Evolutionary conservation across 2,888 invertebrate genomes (phyloP).

Genomic region (Callinectes sapidus): DNA sequence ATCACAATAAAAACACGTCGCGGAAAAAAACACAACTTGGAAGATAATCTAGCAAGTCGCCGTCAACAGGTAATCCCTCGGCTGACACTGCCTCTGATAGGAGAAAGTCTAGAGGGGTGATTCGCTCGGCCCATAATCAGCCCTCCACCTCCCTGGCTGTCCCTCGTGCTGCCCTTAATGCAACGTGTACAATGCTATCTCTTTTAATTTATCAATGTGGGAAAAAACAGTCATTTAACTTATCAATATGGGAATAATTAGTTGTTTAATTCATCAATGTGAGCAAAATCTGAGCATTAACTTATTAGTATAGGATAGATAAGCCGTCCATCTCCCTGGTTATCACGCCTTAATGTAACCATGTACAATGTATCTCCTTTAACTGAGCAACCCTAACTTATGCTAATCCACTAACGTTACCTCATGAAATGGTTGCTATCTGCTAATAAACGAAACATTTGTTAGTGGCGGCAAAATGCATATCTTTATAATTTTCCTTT

Average conservation of each 20-base stretch:
- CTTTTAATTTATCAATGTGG: no score
- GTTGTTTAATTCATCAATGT: no score
- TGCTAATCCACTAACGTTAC: neutral
- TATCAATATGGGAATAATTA: no score
- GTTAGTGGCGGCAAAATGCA: neutral
- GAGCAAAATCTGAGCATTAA: no score
- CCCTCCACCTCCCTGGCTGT: neutral
- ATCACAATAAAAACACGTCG: neutral
- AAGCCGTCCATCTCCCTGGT: no score
- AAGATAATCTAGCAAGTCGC: neutral
- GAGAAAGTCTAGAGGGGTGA: neutral
- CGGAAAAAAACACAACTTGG: neutral
- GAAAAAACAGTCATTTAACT: no score
- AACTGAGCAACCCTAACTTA: no score
- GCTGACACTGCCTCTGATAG: neutral
- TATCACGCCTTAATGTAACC: no score
- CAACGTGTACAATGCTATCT: no score
- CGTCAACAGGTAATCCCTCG: slow-evolving; percentile 10
- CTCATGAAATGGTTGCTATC: neutral
- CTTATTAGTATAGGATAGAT: no score
- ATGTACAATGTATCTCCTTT: no score
- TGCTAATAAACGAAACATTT: neutral
- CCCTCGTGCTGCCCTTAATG: no score
- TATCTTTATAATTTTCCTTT: neutral
- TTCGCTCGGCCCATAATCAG: neutral